Evolutionary conservation across 2,888 invertebrate genomes (phyloP).

Genomic region (Lydus trimaculatus): DNA sequence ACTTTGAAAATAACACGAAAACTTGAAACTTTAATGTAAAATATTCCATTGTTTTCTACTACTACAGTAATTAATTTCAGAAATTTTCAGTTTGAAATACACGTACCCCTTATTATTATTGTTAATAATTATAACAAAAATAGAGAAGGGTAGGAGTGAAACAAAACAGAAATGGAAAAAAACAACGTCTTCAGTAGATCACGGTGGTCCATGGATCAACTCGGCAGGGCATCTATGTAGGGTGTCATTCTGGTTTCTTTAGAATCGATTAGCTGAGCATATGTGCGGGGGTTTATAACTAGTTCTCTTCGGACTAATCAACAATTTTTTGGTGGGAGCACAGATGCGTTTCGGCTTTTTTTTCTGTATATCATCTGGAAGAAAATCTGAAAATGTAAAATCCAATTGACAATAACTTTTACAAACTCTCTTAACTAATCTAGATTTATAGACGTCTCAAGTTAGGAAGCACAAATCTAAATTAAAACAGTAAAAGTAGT

Average conservation of each 20-base stretch:
- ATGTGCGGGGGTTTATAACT: conserved; percentile 12
- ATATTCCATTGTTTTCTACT: conserved; percentile 14
- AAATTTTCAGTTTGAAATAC: not conserved
- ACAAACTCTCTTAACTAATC: not conserved
- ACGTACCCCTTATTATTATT: too few relatives aligned
- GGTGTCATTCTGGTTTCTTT: conserved; percentile 45
- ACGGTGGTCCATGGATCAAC: conserved; percentile 49
- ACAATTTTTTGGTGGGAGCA: not conserved
- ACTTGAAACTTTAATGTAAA: not conserved
- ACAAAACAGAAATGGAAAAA: not conserved
- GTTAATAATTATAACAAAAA: not conserved
- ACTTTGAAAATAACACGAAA: not conserved
- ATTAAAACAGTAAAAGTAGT: not conserved
- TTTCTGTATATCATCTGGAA: not conserved
- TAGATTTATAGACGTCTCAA: not conserved
- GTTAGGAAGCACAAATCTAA: not conserved
- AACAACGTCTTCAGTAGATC: not conserved
- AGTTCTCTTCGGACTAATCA: not conserved
- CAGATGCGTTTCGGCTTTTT: not conserved
- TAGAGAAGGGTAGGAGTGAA: not conserved
- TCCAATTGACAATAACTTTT: not conserved
- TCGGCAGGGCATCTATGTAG: conserved; percentile 46
- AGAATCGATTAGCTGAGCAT: conserved; percentile 31
- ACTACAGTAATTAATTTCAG: not conserved
- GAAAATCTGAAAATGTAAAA: too few relatives aligned